Conservation (phyloP, 2,797 vertebrate species). For the Danionella dracula region DNA sequence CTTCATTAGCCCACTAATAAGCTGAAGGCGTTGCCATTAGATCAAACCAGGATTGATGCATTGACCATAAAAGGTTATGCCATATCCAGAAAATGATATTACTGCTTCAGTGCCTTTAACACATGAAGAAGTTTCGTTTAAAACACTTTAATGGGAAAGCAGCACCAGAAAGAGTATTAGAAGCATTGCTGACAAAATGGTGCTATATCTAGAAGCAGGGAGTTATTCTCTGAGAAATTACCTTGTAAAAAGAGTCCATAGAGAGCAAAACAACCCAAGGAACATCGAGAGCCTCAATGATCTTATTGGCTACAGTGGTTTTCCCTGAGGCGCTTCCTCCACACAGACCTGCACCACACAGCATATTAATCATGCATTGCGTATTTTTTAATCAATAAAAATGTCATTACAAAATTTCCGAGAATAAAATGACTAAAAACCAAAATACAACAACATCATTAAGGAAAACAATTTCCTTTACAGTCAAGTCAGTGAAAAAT, state of each 20-base stretch:
- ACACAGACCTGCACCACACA: constrained; percentile 70
- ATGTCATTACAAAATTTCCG: no score
- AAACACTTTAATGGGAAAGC: neutral
- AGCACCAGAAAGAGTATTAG: neutral
- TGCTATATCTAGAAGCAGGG: neutral
- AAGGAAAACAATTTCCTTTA: no score
- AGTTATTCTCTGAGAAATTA: constrained; percentile 31
- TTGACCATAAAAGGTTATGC: neutral
- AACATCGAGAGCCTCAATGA: constrained; percentile 86
- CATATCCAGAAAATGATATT: neutral
- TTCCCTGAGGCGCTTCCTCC: constrained; percentile 87
- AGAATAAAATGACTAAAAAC: no score
- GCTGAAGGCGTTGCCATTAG: constrained; percentile 14
- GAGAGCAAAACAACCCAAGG: constrained; percentile 90
- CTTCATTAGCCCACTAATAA: constrained; percentile 19
- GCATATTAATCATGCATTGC: no score
- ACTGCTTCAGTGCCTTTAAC: neutral
- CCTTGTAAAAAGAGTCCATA: constrained; percentile 94
- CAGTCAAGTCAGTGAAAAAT: no score
- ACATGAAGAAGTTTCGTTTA: neutral
- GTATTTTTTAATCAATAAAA: no score
- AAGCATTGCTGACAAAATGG: neutral
- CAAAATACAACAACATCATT: no score
- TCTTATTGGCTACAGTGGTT: constrained; percentile 87
- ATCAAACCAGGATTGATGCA: constrained; percentile 30